A percentile compares a stretch with the other conserved stretches of the same genome.
These are phyloP conservation scores for Chionoecetes opilio DNA, from an alignment of 1,140 invertebrate species.

Conservation along the genomic window DNA sequence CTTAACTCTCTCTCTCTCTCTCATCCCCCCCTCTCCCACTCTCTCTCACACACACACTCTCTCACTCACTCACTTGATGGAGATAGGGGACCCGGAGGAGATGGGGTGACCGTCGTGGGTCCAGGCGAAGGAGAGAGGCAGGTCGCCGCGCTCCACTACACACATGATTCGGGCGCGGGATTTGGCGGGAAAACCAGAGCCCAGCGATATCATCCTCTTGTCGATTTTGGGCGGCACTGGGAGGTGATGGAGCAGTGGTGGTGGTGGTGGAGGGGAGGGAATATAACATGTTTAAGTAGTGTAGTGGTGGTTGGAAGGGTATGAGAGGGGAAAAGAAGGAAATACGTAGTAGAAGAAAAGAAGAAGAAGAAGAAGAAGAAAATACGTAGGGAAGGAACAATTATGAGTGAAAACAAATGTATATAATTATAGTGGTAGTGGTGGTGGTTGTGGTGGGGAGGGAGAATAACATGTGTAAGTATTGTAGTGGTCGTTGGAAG, in stretches of 20 bases:
- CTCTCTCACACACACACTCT: not conserved
- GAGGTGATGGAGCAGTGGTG: not conserved
- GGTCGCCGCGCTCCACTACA: conserved; percentile 87
- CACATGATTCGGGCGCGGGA: conserved; percentile 81
- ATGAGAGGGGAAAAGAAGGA: not conserved
- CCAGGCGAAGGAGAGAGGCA: conserved; percentile 91
- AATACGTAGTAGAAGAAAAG: too few relatives aligned
- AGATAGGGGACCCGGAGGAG: conserved; percentile 82
- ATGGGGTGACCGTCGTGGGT: conserved; percentile 89
- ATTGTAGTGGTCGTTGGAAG: too few relatives aligned
- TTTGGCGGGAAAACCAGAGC: conserved; percentile 72
- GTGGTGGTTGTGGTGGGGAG: too few relatives aligned
- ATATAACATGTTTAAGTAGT: not conserved
- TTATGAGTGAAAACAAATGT: too few relatives aligned
- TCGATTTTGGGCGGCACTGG: conserved; percentile 75
- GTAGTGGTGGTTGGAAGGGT: too few relatives aligned
- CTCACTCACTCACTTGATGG: conserved; percentile 82
- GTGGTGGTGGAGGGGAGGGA: not conserved
- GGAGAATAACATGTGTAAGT: too few relatives aligned
- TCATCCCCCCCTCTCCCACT: not conserved
- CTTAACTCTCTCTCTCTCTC: too few relatives aligned
- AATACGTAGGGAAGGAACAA: too few relatives aligned
- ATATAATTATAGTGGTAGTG: too few relatives aligned
- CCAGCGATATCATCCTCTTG: conserved; percentile 73
- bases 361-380: too few relatives aligned